Base-by-base conservation (phyloP, 2,113 vertebrate species). In the Symphodus melops region DNA sequence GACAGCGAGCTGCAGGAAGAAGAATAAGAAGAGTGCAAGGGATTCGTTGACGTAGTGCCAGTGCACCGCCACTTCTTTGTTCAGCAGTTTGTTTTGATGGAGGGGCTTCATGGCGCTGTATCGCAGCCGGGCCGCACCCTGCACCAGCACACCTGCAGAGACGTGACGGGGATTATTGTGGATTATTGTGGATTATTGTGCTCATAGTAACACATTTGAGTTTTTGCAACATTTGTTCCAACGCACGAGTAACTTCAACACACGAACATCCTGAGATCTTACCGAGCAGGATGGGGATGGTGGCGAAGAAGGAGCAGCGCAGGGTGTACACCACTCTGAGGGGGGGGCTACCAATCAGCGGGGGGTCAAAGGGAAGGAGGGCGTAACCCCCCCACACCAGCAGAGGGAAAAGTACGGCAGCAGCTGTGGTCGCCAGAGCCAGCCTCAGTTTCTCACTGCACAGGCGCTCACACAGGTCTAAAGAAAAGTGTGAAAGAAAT, bases 291-390 rank as follows among this genome's bases (percentile, higher is more conserved):
- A 99, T 92, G 59, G 98, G 98, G 59, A 98, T 91, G 1, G 92
- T 94, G 55, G 96, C 97, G 1, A 99, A 99, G 74, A 95, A 86
- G 0, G 96, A 90, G 0, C 98, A 99, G 77, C 96, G 96, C 1
- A 99, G 76, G 0, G 96, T 96, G 91, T 98, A 98, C 65, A 98
- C 79, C 75, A 99, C 92, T 68, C 97, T 95, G 64, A 95, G 75
- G 0, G 94, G 92, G 83, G 96, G 0, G 9, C 93, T 93, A 1
- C 92, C 78, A 82, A 99, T 86, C 59, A 90, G 66, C 0, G 98
- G 97, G 0, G 95, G 93, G 0, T 98, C 96, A 0, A 99, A 99
- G 2, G 98, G 98, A 74, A 99, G 84, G 85, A 97, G 95, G 70
- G 89, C 55, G 0, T 96, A 97, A 0, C 96, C 96, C 0, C 94